Conservation (phyloP, 1,140 invertebrate species). For the Euwallacea similis region DNA sequence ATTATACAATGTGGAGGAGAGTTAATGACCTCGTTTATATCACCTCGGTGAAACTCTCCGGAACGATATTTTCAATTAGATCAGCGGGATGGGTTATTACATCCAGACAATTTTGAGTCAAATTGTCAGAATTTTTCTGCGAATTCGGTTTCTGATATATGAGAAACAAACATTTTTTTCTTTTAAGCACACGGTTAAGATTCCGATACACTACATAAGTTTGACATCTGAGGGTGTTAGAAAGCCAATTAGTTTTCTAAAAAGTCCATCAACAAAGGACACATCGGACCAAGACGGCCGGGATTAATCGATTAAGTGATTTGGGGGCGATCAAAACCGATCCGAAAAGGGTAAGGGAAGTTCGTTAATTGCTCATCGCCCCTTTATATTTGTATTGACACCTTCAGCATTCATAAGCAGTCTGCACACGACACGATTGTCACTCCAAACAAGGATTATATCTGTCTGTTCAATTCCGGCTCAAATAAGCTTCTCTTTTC, state of each 20-base stretch:
- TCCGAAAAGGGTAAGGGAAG: slow-evolving; percentile 33
- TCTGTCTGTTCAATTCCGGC: slow-evolving; percentile 34
- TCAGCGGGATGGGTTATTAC: no score
- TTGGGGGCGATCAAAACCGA: slow-evolving; percentile 23
- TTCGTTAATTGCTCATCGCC: slow-evolving; percentile 45
- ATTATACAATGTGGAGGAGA: neutral
- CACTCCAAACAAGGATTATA: slow-evolving; percentile 43
- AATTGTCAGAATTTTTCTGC: no score
- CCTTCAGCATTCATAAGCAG: slow-evolving; percentile 38
- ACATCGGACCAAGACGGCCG: slow-evolving; percentile 6
- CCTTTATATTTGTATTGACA: slow-evolving; percentile 42
- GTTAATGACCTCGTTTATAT: no score
- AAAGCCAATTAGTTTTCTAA: neutral
- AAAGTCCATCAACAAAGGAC: neutral
- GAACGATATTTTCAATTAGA: no score
- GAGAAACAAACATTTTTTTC: no score
- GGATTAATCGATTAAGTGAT: slow-evolving; percentile 33
- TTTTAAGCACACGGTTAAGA: no score
- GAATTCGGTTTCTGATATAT: no score
- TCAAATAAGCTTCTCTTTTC: slow-evolving; percentile 28
- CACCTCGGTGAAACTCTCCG: no score
- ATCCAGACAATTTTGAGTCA: no score
- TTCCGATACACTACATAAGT: no score
- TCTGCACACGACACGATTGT: slow-evolving; percentile 39
- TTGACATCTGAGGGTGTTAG: neutral